Evolutionary conservation across 2,797 vertebrate species (phyloP).

Genomic region (Ceyx erithaca): DNA sequence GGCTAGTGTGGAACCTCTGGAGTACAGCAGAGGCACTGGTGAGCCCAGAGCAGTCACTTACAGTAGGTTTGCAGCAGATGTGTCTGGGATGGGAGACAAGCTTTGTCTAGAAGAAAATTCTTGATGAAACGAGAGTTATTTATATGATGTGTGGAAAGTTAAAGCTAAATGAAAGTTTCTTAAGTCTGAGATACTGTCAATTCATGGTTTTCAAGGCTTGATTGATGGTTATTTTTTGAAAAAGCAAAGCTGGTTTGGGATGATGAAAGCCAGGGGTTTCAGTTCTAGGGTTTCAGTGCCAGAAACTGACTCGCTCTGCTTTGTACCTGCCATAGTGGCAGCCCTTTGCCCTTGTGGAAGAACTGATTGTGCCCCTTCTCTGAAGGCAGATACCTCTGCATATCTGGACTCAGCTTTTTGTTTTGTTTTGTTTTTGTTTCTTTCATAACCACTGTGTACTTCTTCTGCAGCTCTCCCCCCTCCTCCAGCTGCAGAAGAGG

Average conservation of each 20-base stretch:
- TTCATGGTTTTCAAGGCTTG: background rate
- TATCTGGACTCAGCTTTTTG: background rate
- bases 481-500: conserved; percentile 91
- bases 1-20: background rate
- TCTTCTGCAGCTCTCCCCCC: conserved; percentile 86
- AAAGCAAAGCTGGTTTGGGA: background rate
- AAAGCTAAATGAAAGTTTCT: background rate
- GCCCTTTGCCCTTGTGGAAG: background rate
- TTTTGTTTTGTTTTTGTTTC: background rate
- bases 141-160: background rate
- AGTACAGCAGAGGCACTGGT: background rate
- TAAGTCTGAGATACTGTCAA: background rate
- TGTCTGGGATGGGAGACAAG: background rate
- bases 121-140: background rate
- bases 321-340: background rate
- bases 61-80: background rate
- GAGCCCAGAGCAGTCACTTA: background rate
- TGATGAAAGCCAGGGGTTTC: background rate
- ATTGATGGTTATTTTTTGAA: background rate
- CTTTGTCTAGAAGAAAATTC: background rate
- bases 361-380: background rate
- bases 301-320: rapidly evolving
- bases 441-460: background rate
- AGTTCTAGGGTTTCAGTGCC: background rate
- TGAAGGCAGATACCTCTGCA: background rate